These are phyloP conservation scores for Dendroctonus valens DNA, from an alignment of 1,140 invertebrate genomes.

Conservation along the genomic window DNA sequence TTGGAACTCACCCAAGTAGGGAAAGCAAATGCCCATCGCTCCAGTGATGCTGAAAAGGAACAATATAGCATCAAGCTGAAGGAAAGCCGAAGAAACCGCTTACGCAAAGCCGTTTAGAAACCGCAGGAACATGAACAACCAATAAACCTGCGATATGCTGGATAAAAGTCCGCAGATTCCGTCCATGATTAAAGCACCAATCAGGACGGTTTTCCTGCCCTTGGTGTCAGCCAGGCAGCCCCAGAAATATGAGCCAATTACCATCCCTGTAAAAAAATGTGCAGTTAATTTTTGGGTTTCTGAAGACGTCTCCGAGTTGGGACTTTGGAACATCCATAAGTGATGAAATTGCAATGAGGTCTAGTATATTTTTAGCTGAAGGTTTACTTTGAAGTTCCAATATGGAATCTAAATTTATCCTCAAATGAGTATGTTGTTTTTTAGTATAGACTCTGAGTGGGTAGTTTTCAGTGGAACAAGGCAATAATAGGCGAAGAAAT, in stretches of 20 bases:
- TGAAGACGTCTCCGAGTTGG: too few relatives aligned
- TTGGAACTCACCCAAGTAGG: conserved; percentile 75
- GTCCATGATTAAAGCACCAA: conserved; percentile 74
- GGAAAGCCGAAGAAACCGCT: conserved; percentile 50
- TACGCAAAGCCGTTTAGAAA: conserved; percentile 85
- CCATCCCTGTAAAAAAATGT: conserved; percentile 66
- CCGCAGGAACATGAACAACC: conserved; percentile 71
- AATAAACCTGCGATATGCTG: conserved; percentile 73
- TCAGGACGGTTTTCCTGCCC: conserved; percentile 72
- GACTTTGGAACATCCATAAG: too few relatives aligned
- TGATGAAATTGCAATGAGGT: too few relatives aligned
- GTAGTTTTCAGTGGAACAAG: too few relatives aligned
- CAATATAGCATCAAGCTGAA: neutral
- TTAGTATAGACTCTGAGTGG: too few relatives aligned
- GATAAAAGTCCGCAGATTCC: conserved; percentile 72
- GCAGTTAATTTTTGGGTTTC: too few relatives aligned
- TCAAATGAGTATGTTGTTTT: too few relatives aligned
- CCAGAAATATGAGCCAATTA: conserved; percentile 87
- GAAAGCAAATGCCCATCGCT: conserved; percentile 74
- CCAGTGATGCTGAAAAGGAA: conserved; percentile 63
- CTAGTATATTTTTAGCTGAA: too few relatives aligned
- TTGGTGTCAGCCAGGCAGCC: conserved; percentile 81
- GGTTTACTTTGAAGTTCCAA: too few relatives aligned
- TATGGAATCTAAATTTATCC: too few relatives aligned
- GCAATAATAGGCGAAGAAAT: too few relatives aligned